A percentile compares a stretch with the other conserved stretches of the same genome.
phyloP scores from a whole-genome alignment of 2,797 vertebrate species.

The Oophaga sylvatica region DNA sequence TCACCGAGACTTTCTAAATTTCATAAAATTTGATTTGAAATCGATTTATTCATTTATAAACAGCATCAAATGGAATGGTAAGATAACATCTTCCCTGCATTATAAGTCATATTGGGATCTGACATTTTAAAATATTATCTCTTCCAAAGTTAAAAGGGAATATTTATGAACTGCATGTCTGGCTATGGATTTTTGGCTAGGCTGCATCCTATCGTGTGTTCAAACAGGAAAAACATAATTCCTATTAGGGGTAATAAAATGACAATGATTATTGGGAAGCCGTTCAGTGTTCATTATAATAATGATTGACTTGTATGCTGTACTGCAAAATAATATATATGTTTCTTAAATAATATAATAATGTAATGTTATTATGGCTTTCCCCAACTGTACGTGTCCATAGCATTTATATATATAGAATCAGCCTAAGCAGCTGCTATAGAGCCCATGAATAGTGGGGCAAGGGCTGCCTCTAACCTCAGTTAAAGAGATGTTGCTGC shows the following conservation, averaged over 20 bases:
- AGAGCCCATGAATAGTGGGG: no score
- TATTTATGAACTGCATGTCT: conserved; percentile 5
- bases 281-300: background rate
- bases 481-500: no score
- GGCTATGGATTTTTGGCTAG: background rate
- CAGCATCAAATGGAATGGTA: background rate
- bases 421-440: no score
- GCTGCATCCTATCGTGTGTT: background rate
- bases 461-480: no score
- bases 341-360: no score
- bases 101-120: background rate
- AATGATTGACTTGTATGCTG: background rate
- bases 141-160: background rate
- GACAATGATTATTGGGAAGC: background rate
- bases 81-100: background rate
- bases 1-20: no score
- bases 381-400: no score
- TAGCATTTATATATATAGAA: no score
- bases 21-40: no score
- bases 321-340: background rate
- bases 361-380: no score
- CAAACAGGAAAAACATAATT: background rate
- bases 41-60: no score
- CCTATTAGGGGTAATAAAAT: background rate
- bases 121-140: background rate